Base-by-base conservation (phyloP, 1,140 invertebrate genomes). In the Drosophila neocordata region DNA sequence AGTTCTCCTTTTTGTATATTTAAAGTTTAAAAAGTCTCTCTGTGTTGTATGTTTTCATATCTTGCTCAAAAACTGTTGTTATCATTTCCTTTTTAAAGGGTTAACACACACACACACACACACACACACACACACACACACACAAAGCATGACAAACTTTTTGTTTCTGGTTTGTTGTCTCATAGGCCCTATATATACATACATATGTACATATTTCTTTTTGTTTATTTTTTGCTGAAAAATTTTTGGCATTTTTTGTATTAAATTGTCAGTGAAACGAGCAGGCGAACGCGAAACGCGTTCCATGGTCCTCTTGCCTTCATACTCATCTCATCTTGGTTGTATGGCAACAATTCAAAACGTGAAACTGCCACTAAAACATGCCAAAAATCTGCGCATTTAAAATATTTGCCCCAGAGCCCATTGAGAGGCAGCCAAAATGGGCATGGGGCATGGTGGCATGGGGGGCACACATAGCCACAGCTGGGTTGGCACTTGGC, bases 401-500 rank as follows among this genome's bases (percentile, higher is more conserved):
- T 87, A 87, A 87, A 87, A 87, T 87, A 87, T 88, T 87, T 87
- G 82, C 82, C 82, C 82, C 83, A 87, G 78, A 87, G 82, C 82
- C 75, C 82, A 88, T 88, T 87, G 83, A 79, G 68, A 87, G 70
- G 63, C 74, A 85, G 78, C 67, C 81, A 82, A 78, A 31, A 24
- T 24, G 24, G 24, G 24, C 24, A 24, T 60, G 82, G 67, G 67
- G 77, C 70, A 44, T 12, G 41, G 41, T 1, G 35, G n/a, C n/a
- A n/a, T 11, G 12, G 1, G 12, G 37, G 11, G 41, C 9, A 41
- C 3, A 11, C 11, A 7, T 18, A 12, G 31, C 15, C 18, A 20
- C 18, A 11, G 55, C 20, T 3, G 41, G 63, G 20, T 35, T 52
- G 82, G 62, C 78, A 82, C 80, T 87, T 79, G 79, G 68, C 78